Evolutionary conservation across 2,113 vertebrate genomes (phyloP), one percentile per base, ranked within the genome.

Genomic region (Cathartes aura): DNA sequence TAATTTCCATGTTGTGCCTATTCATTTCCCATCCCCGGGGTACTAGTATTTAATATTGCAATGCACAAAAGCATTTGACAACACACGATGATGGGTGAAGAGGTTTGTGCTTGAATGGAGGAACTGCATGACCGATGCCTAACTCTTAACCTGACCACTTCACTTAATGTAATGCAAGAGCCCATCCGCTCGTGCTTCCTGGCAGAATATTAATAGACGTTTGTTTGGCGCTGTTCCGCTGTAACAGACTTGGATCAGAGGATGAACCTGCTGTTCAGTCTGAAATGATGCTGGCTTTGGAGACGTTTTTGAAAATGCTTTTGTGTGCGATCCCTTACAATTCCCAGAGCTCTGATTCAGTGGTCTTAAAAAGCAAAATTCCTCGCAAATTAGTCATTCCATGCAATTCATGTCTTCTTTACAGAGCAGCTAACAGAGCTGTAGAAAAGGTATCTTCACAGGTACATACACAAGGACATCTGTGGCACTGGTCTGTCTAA

Each of bases 211-310:
- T 93, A 78, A 81, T 62, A 94, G 95, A 96, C 94, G 53, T 97
- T 97, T 98, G 96, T 73, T 97, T 98, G 97, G 97, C 97, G 86
- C 95, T 21, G 72, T 96, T 97, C 93, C 95, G 47, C 91, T 2
- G 63, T 68, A 96, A 94, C 97, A 97, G 95, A 97, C 95, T 97
- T 96, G 94, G 93, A 97, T 94, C 88, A 75, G 82, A 93, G 93
- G 96, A 95, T 90, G 93, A 95, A 94, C 97, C 97, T 98, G 97
- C 97, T 98, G 97, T 97, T 97, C 95, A 91, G 92, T 97, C 96
- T 98, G 94, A 91, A 97, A 93, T 4, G 75, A 91, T 91, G 84
- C 95, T 96, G 97, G 40, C 89, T 97, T 94, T 87, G 85, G 92
- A 95, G 84, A 89, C 38, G 3, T 12, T 90, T 96, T 59, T 67